Evolutionary conservation across 2,797 vertebrate genomes (phyloP).

Genomic region (Steatocranus sp.): DNA sequence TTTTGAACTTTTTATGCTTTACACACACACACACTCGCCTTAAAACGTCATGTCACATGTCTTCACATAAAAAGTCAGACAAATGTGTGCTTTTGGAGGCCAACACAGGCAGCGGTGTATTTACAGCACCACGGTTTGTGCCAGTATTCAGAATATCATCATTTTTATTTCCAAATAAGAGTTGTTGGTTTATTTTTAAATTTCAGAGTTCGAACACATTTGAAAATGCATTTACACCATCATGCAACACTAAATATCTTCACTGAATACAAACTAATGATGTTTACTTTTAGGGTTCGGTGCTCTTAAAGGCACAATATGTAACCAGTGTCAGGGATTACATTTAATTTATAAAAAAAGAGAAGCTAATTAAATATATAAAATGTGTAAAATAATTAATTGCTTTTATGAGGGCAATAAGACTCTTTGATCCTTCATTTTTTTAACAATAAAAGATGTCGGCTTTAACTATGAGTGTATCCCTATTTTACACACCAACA

Average conservation of each 20-base stretch:
- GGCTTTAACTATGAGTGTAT: background rate
- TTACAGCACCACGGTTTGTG: background rate
- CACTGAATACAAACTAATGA: background rate
- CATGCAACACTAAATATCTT: background rate
- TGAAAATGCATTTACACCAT: background rate
- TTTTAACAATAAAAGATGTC: slow-evolving; percentile 22
- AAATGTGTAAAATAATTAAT: background rate
- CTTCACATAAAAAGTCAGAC: background rate
- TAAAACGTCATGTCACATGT: background rate
- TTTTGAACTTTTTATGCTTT: background rate
- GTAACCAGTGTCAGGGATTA: background rate
- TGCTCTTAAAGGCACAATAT: background rate
- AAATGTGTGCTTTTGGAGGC: background rate
- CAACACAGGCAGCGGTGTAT: background rate
- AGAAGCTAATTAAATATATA: background rate
- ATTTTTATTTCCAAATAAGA: background rate
- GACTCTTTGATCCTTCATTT: background rate
- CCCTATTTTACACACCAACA: background rate
- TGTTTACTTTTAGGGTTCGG: background rate
- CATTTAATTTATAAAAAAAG: background rate
- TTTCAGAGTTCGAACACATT: background rate
- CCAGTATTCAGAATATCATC: background rate
- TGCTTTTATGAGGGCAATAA: background rate
- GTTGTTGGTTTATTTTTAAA: accelerated
- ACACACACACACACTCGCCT: background rate